Percentiles rank a stretch among this genome's conserved stretches.
phyloP scores from a whole-genome alignment of 1,140 invertebrate genomes.

The Drosophila nikananu region DNA sequence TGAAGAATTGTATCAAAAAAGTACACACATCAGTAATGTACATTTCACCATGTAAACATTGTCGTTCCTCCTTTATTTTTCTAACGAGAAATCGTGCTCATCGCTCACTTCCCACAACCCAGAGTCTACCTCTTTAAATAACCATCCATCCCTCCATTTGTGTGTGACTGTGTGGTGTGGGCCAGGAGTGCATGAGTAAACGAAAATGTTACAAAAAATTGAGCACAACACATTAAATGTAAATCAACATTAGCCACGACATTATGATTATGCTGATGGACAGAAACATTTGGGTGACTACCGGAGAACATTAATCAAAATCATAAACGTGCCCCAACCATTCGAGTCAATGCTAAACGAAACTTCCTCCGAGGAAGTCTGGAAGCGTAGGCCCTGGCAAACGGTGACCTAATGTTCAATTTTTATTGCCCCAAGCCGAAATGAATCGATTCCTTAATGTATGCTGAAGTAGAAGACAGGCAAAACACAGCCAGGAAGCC shows the following conservation, averaged over 20 bases:
- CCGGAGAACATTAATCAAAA: slow-evolving; percentile 76
- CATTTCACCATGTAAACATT: not conserved
- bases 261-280: slow-evolving; percentile 71
- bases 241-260: slow-evolving; percentile 73
- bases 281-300: slow-evolving; percentile 70
- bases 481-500: slow-evolving; percentile 31
- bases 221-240: slow-evolving; percentile 78
- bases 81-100: not conserved
- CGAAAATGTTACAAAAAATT: slow-evolving; percentile 68
- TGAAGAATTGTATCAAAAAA: not conserved
- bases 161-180: slow-evolving; percentile 11
- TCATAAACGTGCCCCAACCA: slow-evolving; percentile 62
- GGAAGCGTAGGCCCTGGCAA: slow-evolving; percentile 3
- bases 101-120: not conserved
- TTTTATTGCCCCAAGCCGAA: slow-evolving; percentile 73
- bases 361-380: not conserved
- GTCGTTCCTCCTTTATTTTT: not conserved
- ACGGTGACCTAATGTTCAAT: slow-evolving; percentile 71
- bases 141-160: slow-evolving; percentile 20
- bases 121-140: slow-evolving; percentile 35
- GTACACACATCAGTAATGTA: not conserved
- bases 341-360: slow-evolving; percentile 29
- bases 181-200: slow-evolving; percentile 35
- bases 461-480: slow-evolving; percentile 44
- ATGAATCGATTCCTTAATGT: slow-evolving; percentile 77